A percentile compares a stretch with the other conserved stretches of the same genome.
Conservation (phyloP, 2,113 vertebrate species). For the Peucedramus taeniatus region DNA sequence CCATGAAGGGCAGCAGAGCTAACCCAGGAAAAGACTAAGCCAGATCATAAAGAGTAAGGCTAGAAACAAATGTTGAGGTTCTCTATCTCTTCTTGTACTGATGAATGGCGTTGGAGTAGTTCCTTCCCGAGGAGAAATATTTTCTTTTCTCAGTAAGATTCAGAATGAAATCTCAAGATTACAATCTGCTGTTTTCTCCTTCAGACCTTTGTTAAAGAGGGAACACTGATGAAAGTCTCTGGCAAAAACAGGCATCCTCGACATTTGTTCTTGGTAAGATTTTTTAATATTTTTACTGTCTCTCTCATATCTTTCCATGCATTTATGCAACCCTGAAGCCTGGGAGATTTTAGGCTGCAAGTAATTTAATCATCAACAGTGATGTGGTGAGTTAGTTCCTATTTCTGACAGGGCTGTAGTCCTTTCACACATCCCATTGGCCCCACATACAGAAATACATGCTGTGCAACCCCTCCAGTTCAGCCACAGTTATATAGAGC, state of each 20-base stretch:
- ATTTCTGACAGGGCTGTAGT: neutral
- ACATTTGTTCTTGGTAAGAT: slow-evolving; percentile 93
- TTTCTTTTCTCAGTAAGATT: neutral
- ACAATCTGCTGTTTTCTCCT: slow-evolving; percentile 5
- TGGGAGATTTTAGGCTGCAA: neutral
- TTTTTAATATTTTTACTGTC: neutral
- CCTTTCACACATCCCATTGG: neutral
- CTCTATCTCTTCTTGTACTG: neutral
- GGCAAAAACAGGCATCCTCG: slow-evolving; percentile 86
- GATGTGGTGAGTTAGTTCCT: neutral
- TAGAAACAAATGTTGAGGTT: neutral
- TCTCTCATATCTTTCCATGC: neutral
- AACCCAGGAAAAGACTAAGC: neutral
- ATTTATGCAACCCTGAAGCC: neutral
- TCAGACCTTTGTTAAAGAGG: slow-evolving; percentile 95
- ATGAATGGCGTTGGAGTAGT: neutral
- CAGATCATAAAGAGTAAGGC: neutral
- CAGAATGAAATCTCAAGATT: neutral
- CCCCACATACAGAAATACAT: fast-evolving
- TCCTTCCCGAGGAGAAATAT: neutral
- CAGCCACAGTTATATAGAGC: neutral
- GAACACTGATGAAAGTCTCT: slow-evolving; percentile 92
- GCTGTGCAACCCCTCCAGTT: neutral
- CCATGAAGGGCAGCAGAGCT: neutral
- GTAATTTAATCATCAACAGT: neutral